These are phyloP conservation scores for Onychorhynchus coronatus DNA, from an alignment of 2,113 vertebrate genomes.

Conservation along the genomic window DNA sequence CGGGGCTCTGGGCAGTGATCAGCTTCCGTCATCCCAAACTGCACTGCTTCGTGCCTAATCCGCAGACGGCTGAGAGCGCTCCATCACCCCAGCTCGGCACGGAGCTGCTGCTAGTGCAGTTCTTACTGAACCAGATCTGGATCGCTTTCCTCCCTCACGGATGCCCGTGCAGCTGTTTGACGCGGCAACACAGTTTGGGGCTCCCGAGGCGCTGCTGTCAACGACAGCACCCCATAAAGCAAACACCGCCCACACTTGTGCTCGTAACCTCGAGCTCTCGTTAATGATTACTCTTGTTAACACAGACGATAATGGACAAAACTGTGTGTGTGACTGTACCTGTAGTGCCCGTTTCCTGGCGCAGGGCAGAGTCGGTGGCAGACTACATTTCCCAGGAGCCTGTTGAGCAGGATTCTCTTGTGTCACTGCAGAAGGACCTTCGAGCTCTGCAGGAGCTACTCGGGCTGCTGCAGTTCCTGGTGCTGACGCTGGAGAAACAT, in stretches of 20 bases:
- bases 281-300: not conserved
- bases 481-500: not conserved
- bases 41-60: not conserved
- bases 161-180: not conserved
- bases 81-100: not conserved
- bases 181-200: accelerated
- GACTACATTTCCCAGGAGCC: conserved; percentile 75
- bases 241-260: accelerated
- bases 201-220: not conserved
- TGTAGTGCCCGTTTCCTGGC: not conserved
- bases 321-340: accelerated
- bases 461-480: not conserved
- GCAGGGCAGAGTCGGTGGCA: not conserved
- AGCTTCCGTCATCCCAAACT: not conserved
- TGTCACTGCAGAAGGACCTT: not conserved
- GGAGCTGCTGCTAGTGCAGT: not conserved
- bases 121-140: not conserved
- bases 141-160: not conserved
- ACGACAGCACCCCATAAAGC: not conserved
- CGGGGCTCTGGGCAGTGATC: accelerated
- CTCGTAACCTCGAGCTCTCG: not conserved
- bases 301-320: not conserved
- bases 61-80: not conserved
- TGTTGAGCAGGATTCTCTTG: not conserved
- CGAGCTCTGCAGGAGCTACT: not conserved